Percentiles rank a stretch among this genome's conserved stretches.
Conservation (phyloP, 2,797 vertebrate species). For the Danio kyathit region DNA sequence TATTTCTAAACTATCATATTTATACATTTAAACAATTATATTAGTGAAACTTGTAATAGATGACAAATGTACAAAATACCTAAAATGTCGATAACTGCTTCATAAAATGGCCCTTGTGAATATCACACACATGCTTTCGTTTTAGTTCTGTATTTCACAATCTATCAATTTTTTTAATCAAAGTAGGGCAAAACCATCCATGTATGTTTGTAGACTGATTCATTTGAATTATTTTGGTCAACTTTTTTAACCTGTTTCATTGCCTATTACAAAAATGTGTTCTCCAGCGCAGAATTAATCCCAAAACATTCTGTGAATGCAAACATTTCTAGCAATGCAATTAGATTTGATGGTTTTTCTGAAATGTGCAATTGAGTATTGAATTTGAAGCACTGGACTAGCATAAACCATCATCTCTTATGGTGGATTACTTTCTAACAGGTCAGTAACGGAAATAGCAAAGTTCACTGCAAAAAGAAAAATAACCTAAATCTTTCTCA, state of each 20-base stretch:
- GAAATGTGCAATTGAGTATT: neutral
- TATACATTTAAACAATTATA: slow-evolving; percentile 41
- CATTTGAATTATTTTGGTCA: neutral
- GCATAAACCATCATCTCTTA: neutral
- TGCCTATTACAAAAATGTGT: neutral
- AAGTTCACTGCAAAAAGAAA: no score
- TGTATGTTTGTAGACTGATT: neutral
- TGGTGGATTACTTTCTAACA: no score
- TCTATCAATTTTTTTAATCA: neutral
- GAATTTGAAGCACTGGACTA: neutral
- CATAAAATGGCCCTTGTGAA: neutral
- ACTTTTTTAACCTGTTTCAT: neutral
- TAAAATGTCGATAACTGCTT: slow-evolving; percentile 25
- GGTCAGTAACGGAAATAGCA: neutral
- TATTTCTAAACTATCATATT: slow-evolving; percentile 20
- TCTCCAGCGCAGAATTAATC: neutral
- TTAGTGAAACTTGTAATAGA: slow-evolving; percentile 16
- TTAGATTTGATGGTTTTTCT: neutral
- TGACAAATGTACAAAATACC: slow-evolving; percentile 30
- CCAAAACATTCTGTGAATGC: neutral
- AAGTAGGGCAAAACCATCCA: no score
- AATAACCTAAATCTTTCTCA: no score
- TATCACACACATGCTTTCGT: neutral
- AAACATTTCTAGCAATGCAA: neutral
- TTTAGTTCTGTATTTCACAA: neutral